These are phyloP conservation scores for Yponomeuta plumbellus DNA, from an alignment of 2,888 invertebrate genomes.

Conservation along the genomic window DNA sequence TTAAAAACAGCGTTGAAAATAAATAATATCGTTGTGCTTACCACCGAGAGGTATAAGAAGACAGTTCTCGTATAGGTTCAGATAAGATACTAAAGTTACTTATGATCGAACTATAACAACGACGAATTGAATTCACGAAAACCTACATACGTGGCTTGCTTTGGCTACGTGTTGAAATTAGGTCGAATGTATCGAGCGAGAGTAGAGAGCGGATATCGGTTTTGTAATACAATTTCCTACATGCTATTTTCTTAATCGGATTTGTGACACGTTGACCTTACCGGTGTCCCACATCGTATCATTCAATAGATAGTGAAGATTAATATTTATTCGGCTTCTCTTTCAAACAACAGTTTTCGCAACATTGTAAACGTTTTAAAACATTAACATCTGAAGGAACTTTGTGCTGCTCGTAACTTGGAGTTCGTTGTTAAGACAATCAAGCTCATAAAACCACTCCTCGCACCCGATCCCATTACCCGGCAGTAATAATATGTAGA, in stretches of 20 bases:
- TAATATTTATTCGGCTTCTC: constrained; percentile 10
- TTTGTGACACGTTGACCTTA: constrained; percentile 8
- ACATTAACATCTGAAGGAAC: too few relatives aligned
- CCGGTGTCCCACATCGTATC: constrained; percentile 3
- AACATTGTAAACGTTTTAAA: not conserved
- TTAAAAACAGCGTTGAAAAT: too few relatives aligned
- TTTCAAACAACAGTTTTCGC: not conserved
- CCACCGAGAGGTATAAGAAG: too few relatives aligned
- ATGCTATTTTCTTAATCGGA: constrained; percentile 7
- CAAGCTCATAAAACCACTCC: too few relatives aligned
- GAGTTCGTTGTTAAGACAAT: too few relatives aligned
- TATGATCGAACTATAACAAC: not conserved
- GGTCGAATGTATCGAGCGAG: not conserved
- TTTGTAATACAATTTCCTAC: not conserved
- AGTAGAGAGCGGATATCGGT: not conserved
- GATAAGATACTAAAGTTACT: too few relatives aligned
- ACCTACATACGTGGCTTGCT: not conserved
- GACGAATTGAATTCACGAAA: not conserved
- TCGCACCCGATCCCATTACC: too few relatives aligned
- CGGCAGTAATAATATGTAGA: too few relatives aligned
- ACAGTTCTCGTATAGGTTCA: too few relatives aligned
- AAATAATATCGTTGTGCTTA: too few relatives aligned
- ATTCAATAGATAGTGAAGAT: not conserved
- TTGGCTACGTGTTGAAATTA: not conserved
- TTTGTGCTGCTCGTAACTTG: too few relatives aligned